Conservation (phyloP, 2,888 invertebrate species). For the Drosophila seclusa region DNA sequence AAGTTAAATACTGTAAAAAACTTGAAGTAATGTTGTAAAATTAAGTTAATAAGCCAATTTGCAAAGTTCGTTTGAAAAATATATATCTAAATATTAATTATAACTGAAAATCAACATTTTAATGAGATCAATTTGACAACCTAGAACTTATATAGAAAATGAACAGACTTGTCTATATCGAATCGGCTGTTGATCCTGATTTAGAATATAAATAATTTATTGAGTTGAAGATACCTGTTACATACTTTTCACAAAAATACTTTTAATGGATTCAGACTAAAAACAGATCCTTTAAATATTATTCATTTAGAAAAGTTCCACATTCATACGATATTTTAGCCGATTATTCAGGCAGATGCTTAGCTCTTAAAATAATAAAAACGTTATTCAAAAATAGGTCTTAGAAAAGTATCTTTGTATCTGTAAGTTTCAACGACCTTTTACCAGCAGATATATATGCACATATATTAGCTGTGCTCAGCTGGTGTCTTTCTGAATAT, state of each 20-base stretch:
- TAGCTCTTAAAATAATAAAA: no score
- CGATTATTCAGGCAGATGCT: no score
- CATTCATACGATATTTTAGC: no score
- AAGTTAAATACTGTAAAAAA: not conserved
- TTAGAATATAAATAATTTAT: not conserved
- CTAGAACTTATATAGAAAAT: not conserved
- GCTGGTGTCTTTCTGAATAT: slow-evolving; percentile 9
- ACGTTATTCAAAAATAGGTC: not conserved
- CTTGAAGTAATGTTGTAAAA: not conserved
- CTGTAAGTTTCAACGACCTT: not conserved
- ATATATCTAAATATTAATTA: not conserved
- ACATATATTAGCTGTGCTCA: slow-evolving; percentile 3
- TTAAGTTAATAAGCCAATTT: not conserved
- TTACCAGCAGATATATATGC: not conserved
- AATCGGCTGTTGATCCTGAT: not conserved
- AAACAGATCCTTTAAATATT: not conserved
- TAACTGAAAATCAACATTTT: not conserved
- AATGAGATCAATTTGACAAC: not conserved
- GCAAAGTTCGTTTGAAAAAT: not conserved
- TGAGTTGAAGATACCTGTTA: not conserved
- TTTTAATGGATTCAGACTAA: fast-evolving
- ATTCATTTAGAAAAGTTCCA: fast-evolving
- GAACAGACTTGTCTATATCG: fast-evolving
- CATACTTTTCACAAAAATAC: not conserved
- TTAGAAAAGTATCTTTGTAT: not conserved